Conservation (phyloP, 2,113 vertebrate genomes). For the Tychaedon coryphoeus region DNA sequence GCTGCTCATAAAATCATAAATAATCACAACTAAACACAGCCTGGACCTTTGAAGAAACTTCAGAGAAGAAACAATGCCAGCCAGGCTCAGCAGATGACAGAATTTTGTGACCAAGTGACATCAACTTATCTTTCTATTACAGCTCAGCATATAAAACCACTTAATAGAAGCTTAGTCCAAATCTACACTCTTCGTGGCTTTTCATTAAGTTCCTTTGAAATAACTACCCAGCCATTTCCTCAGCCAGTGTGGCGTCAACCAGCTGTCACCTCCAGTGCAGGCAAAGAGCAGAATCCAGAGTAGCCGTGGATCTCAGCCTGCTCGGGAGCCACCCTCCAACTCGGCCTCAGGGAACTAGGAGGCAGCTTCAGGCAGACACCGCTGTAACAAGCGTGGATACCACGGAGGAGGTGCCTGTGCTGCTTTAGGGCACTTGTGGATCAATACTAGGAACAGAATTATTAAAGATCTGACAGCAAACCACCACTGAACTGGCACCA, state of each 20-base stretch:
- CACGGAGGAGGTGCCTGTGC: fast-evolving
- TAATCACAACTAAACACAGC: neutral
- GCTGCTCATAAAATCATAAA: neutral
- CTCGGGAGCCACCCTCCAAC: neutral
- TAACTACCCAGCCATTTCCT: neutral
- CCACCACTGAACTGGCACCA: neutral
- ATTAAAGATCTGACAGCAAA: neutral
- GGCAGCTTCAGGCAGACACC: neutral
- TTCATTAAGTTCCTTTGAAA: conserved; percentile 47
- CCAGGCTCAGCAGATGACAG: neutral
- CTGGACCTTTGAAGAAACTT: neutral
- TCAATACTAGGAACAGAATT: fast-evolving
- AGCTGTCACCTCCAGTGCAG: neutral
- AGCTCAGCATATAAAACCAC: neutral
- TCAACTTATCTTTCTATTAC: neutral
- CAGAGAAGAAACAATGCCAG: neutral
- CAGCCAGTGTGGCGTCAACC: neutral
- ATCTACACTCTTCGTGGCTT: neutral
- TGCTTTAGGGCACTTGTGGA: neutral
- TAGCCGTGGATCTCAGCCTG: neutral
- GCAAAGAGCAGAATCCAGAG: neutral
- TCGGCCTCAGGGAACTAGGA: neutral
- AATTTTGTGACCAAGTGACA: neutral
- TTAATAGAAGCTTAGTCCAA: neutral
- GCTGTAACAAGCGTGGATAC: fast-evolving